phyloP scores from a whole-genome alignment of 2,797 vertebrate genomes.

The Leptoclinus maculatus region DNA sequence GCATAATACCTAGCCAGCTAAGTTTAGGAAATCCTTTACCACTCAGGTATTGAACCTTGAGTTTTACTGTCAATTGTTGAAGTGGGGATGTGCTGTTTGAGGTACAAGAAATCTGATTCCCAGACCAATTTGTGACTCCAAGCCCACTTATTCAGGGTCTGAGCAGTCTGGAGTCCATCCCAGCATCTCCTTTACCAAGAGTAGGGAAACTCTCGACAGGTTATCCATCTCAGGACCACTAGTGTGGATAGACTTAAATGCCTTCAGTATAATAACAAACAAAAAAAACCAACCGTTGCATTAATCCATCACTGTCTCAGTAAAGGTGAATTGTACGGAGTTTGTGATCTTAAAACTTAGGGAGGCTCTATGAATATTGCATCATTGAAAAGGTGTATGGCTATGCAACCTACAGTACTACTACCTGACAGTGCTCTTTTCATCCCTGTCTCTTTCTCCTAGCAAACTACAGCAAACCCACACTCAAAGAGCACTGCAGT shows the following conservation, averaged over 20 bases:
- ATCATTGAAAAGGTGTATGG: not conserved
- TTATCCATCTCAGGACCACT: not conserved
- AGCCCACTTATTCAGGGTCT: not conserved
- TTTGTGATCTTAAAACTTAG: not conserved
- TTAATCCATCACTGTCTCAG: not conserved
- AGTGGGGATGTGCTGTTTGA: not conserved
- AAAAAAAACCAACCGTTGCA: not conserved
- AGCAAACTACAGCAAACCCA: constrained; percentile 64
- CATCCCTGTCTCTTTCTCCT: not conserved
- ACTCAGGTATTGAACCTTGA: not conserved
- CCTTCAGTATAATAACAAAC: not conserved
- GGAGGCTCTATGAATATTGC: not conserved
- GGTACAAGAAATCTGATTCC: not conserved
- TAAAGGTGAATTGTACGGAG: not conserved
- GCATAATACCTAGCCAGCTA: not conserved
- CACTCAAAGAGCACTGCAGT: rapidly evolving
- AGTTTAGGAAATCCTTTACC: not conserved
- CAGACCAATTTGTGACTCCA: not conserved
- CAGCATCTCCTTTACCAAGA: not conserved
- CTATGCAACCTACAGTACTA: not conserved
- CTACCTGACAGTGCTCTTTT: not conserved
- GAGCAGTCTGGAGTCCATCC: not conserved
- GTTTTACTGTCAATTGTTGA: not conserved
- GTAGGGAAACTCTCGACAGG: not conserved
- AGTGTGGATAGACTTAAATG: not conserved